A percentile compares a stretch with the other conserved stretches of the same genome.
These are phyloP conservation scores for Lepidurus arcticus DNA, from an alignment of 1,140 invertebrate genomes.

Conservation along the genomic window DNA sequence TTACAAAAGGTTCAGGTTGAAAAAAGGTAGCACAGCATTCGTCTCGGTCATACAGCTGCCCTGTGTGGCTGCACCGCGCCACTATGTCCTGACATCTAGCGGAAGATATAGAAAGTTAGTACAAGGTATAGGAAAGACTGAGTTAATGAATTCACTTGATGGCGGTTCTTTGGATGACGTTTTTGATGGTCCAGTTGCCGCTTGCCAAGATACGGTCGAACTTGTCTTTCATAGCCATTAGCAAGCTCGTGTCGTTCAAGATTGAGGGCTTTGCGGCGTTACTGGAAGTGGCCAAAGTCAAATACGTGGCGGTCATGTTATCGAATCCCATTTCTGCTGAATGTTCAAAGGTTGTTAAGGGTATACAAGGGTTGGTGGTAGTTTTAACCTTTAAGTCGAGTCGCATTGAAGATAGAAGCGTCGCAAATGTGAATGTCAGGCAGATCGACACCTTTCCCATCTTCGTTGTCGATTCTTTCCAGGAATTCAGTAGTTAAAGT, in stretches of 20 bases:
- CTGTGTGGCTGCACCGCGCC: background rate
- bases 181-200: background rate
- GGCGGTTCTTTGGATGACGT: background rate
- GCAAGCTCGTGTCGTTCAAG: background rate
- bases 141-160: background rate
- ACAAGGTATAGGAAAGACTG: background rate
- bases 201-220: background rate
- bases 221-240: background rate
- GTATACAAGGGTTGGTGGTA: background rate
- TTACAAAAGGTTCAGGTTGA: background rate
- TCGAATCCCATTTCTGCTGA: background rate
- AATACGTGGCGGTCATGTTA: background rate
- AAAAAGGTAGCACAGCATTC: background rate
- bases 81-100: background rate
- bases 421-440: constrained; percentile 32
- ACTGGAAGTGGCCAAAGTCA: background rate
- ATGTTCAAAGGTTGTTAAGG: too few species aligned
- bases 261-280: background rate
- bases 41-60: background rate
- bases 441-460: background rate
- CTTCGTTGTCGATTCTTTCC: background rate
- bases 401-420: constrained; percentile 16
- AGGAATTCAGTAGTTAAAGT: constrained; percentile 11
- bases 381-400: constrained; percentile 9
- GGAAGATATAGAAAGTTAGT: background rate